Evolutionary conservation across 2,888 invertebrate species (phyloP).

Genomic region (Mesopsocus fuscifrons): DNA sequence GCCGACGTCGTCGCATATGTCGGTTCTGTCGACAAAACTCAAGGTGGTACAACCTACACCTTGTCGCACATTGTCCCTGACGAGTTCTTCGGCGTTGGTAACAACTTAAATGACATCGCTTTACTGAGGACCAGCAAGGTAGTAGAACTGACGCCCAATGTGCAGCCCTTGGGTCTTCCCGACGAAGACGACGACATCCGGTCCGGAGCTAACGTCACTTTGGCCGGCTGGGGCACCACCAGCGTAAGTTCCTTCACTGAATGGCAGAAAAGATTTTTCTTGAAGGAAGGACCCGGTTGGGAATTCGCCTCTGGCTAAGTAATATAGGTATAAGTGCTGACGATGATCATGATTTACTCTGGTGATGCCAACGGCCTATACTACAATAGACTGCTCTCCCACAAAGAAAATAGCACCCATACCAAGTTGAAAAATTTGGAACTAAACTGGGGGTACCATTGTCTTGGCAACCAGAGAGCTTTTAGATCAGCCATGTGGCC

Average conservation of each 20-base stretch:
- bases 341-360: no score
- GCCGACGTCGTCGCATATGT: background rate
- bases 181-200: constrained; percentile 9
- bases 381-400: no score
- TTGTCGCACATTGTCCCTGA: constrained; percentile 10
- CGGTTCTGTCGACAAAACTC: background rate
- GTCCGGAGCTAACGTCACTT: constrained; percentile 4
- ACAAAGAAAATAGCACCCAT: no score
- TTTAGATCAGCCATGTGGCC: no score
- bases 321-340: no score
- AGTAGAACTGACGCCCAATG: background rate
- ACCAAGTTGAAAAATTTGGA: no score
- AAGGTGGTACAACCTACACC: constrained; percentile 10
- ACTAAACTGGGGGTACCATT: no score
- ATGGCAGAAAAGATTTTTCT: no score
- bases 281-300: no score
- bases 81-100: constrained; percentile 7
- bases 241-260: constrained; percentile 8
- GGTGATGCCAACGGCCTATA: no score
- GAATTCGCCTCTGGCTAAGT: no score
- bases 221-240: constrained; percentile 13
- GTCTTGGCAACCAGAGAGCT: no score
- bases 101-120: constrained; percentile 13
- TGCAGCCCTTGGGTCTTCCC: constrained; percentile 11
- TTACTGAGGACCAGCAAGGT: constrained; percentile 10